Conservation (phyloP, 2,888 invertebrate species). For the Drosophila mettleri region DNA sequence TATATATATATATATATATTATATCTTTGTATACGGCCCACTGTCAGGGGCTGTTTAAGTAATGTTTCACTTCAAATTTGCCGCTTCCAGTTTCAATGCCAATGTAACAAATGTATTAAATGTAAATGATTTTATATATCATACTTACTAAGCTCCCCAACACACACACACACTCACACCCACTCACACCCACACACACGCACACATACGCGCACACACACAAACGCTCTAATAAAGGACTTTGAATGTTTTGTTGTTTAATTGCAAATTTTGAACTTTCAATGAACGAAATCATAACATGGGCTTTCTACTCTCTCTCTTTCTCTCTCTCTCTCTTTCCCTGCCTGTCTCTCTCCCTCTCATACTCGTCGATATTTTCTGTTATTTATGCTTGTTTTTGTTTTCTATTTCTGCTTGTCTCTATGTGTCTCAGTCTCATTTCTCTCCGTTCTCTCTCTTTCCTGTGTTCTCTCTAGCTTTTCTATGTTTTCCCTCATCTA, state of each 20-base stretch:
- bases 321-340: neutral
- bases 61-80: slow-evolving; percentile 28
- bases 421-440: too few relatives aligned
- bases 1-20: slow-evolving; percentile 18
- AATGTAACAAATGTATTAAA: slow-evolving; percentile 52
- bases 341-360: too few relatives aligned
- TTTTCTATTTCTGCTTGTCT: too few relatives aligned
- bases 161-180: slow-evolving; percentile 2
- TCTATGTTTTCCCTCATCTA: too few relatives aligned
- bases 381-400: too few relatives aligned
- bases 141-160: slow-evolving; percentile 14
- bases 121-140: slow-evolving; percentile 53
- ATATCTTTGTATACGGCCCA: slow-evolving; percentile 25
- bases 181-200: slow-evolving; percentile 5
- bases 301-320: neutral
- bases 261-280: too few relatives aligned
- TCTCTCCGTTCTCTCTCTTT: too few relatives aligned
- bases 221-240: slow-evolving; percentile 57
- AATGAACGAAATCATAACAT: too few relatives aligned
- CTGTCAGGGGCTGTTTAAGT: slow-evolving; percentile 31
- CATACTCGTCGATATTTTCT: too few relatives aligned
- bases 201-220: neutral
- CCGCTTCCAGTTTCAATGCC: slow-evolving; percentile 58
- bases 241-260: slow-evolving; percentile 70
- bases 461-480: too few relatives aligned